Percentiles rank a stretch among this genome's conserved stretches.
phyloP scores from a whole-genome alignment of 2,113 vertebrate species.

The Lanius ludovicianus region DNA sequence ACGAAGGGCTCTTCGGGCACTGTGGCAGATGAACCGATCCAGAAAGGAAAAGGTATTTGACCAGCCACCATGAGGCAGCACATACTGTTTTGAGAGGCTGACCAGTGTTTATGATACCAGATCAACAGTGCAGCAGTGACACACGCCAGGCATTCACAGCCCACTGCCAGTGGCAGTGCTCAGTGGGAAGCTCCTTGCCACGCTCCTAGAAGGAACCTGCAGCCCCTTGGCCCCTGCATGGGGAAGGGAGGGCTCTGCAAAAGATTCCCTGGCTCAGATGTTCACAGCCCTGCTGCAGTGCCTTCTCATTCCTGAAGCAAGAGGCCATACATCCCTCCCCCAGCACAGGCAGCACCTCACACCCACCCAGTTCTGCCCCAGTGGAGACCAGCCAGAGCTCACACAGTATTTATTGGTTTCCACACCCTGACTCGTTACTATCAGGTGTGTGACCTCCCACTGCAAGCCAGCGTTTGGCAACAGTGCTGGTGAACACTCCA shows the following conservation, averaged over 20 bases:
- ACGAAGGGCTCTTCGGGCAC: slow-evolving; percentile 43
- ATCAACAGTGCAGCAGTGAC: neutral
- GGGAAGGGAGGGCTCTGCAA: neutral
- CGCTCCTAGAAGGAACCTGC: neutral
- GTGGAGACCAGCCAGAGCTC: neutral
- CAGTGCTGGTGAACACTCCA: neutral
- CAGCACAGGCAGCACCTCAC: neutral
- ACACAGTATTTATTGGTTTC: neutral
- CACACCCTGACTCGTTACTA: neutral
- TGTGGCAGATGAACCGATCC: neutral
- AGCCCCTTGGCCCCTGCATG: neutral
- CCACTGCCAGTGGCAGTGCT: neutral
- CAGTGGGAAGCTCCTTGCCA: neutral
- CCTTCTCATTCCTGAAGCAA: neutral
- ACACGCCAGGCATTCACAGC: accelerated
- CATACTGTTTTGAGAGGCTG: neutral
- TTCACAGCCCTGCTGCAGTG: neutral
- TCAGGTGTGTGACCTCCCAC: neutral
- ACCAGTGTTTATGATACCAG: neutral
- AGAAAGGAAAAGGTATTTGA: slow-evolving; percentile 1
- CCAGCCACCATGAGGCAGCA: neutral
- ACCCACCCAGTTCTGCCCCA: neutral
- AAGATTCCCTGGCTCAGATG: neutral
- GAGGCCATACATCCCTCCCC: neutral
- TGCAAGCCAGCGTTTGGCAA: neutral